Percentiles rank a stretch among this genome's conserved stretches.
These are phyloP conservation scores for Sclerodermus sp. DNA, from an alignment of 2,888 invertebrate genomes.

Conservation along the genomic window DNA sequence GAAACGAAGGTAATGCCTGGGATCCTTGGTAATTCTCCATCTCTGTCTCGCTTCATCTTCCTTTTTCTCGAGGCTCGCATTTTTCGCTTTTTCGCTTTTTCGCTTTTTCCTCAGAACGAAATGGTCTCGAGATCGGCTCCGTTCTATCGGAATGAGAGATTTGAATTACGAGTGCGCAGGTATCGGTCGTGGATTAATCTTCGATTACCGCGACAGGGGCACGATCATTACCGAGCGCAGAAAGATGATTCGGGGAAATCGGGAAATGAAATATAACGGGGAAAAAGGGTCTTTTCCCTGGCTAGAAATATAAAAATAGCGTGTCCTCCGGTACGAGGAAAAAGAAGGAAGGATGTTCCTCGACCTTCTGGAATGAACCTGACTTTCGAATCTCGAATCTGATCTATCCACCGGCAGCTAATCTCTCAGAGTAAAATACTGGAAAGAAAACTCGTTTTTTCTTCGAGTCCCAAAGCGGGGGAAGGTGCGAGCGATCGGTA, in stretches of 20 bases:
- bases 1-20: slow-evolving; percentile 23
- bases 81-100: neutral
- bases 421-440: too few species aligned
- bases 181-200: slow-evolving; percentile 27
- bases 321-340: too few species aligned
- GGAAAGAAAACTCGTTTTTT: too few species aligned
- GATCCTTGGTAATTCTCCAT: slow-evolving; percentile 23
- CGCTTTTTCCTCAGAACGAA: slow-evolving; percentile 7
- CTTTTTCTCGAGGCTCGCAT: neutral
- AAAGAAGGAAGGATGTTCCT: too few species aligned
- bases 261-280: slow-evolving; percentile 16
- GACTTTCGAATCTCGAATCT: too few species aligned
- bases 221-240: slow-evolving; percentile 24
- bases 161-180: slow-evolving; percentile 29
- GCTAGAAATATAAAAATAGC: too few species aligned
- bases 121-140: slow-evolving; percentile 10
- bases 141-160: slow-evolving; percentile 23
- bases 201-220: slow-evolving; percentile 24
- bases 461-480: too few species aligned
- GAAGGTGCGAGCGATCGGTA: neutral
- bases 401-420: too few species aligned
- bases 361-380: too few species aligned
- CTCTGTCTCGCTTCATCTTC: neutral
- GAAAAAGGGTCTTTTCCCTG: too few species aligned
- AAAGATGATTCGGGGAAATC: slow-evolving; percentile 14